These are phyloP conservation scores for Motacilla alba DNA, from an alignment of 2,113 vertebrate genomes.

Conservation along the genomic window DNA sequence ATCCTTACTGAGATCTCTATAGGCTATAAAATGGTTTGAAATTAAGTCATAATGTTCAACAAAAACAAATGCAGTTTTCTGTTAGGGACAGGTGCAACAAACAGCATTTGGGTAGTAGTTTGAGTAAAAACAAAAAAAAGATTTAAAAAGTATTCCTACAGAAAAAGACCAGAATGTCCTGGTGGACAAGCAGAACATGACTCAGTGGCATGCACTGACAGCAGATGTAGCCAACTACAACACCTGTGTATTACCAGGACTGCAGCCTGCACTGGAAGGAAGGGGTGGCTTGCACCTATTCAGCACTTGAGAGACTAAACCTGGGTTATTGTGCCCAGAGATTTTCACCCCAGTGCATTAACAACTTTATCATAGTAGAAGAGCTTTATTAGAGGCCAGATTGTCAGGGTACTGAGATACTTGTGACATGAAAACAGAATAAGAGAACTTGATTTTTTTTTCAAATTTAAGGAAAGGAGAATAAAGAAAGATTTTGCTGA, in stretches of 20 bases:
- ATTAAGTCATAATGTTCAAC: not conserved
- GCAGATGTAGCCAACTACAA: not conserved
- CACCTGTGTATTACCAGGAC: too few species aligned
- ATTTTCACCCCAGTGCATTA: not conserved
- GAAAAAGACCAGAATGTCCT: not conserved
- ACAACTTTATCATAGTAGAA: not conserved
- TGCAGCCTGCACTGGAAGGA: not conserved
- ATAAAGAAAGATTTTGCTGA: not conserved
- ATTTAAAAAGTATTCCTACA: not conserved
- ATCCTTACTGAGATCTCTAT: not conserved
- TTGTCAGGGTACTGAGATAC: not conserved
- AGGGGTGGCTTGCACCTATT: not conserved
- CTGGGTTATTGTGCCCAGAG: not conserved
- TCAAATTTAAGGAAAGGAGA: not conserved
- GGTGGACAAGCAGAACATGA: not conserved
- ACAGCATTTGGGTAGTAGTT: not conserved
- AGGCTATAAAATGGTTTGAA: not conserved
- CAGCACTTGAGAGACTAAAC: not conserved
- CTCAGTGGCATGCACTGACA: not conserved
- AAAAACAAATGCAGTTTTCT: not conserved
- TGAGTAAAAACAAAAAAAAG: not conserved
- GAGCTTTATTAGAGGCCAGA: not conserved
- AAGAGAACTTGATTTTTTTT: not conserved
- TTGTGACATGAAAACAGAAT: not conserved
- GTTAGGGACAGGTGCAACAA: not conserved